Evolutionary conservation across 2,113 vertebrate genomes (phyloP), one percentile per base, ranked within the genome.

Genomic region (Pygoscelis antarcticus): DNA sequence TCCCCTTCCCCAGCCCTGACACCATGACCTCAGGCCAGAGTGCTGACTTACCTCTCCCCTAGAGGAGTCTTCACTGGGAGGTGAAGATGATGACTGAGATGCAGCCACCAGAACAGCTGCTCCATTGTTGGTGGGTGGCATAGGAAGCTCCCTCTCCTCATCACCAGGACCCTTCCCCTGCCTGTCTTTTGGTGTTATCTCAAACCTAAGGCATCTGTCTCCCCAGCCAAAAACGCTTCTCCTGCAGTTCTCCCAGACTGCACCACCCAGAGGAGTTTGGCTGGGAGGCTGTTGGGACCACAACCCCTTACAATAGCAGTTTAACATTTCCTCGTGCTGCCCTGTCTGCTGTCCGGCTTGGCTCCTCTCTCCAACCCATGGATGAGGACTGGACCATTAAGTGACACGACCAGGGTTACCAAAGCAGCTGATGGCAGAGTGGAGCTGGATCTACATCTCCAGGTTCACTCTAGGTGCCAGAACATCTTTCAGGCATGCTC

Each of bases 31-130:
- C 2, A 1, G 54, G 21, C 16, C 7, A 2, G 11, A 90, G 51
- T 1, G 0, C 19, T 82, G 60, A 52, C 25, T 23, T 92, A 99
- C 98, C 97, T 99, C 98, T 98, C 97, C 98, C 98, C 97, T 98
- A 4, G 98, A 98, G 38, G 97, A 99, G 93, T 98, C 99, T 92
- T 98, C 99, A 96, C 98, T 98, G 18, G 98, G 98, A 26, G 98
- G 98, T 0, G 97, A 99, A 26, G 98, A 98, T 2, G 98, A 98
- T 0, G 98, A 98, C 49, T 98, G 99, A 21, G 98, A 98, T 13
- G 97, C 95, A 46, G 96, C 95, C 86, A 98, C 83, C 81, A 96
- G 87, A 42, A 96, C 97, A 72, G 85, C 51, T 81, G 69, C 96
- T 81, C 83, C 96, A 54, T 82, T 4, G 14, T 65, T 74, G 6